Conservation (phyloP, 1,140 invertebrate species). For the Lasioglossum baleicum region DNA sequence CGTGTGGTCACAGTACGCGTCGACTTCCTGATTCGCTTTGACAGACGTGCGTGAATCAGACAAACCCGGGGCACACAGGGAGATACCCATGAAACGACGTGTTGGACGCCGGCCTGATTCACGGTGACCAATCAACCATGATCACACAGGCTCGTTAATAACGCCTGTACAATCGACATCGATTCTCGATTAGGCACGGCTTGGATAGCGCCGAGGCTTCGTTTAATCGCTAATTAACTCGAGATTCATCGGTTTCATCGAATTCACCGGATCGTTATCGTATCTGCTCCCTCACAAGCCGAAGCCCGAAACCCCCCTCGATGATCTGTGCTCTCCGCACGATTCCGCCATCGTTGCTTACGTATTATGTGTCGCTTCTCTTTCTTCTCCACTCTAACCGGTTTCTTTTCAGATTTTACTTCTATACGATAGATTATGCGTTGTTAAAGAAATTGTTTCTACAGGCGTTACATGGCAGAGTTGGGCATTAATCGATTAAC, state of each 20-base stretch:
- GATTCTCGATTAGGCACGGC: slow-evolving; percentile 55
- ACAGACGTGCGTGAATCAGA: slow-evolving; percentile 64
- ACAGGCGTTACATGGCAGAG: no score
- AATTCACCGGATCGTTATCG: slow-evolving; percentile 45
- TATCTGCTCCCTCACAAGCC: background rate
- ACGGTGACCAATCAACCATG: slow-evolving; percentile 59
- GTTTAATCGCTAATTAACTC: slow-evolving; percentile 62
- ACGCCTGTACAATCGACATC: slow-evolving; percentile 60
- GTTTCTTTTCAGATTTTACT: no score
- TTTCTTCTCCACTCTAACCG: no score
- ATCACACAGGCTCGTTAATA: slow-evolving; percentile 60
- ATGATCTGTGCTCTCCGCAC: no score
- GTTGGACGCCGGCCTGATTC: slow-evolving; percentile 58
- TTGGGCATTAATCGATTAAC: no score
- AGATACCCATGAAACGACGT: slow-evolving; percentile 61
- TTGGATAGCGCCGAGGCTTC: slow-evolving; percentile 41
- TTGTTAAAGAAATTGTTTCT: no score
- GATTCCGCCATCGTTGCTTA: no score
- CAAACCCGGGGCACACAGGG: slow-evolving; percentile 55
- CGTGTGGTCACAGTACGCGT: slow-evolving; percentile 26
- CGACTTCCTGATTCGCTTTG: slow-evolving; percentile 62
- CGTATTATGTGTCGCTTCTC: no score
- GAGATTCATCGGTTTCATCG: slow-evolving; percentile 51
- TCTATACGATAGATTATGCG: no score
- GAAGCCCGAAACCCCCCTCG: no score